Evolutionary conservation across 92 coral and sea anemone genomes (phyloP).

Genomic region (Epizoanthus fatuus): DNA sequence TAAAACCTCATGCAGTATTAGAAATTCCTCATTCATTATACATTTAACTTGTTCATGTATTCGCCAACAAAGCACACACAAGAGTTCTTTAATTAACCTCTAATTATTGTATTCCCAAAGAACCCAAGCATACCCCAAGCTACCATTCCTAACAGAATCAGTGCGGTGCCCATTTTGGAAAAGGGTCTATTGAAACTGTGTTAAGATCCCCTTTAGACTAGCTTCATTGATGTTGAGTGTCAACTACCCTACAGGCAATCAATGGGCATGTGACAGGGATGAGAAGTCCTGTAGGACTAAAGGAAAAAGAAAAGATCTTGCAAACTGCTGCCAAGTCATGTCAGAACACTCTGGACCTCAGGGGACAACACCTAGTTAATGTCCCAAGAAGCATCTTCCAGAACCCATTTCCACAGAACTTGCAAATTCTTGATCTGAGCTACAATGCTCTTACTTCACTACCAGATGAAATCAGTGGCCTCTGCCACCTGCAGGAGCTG

Average conservation of each 20-base stretch:
- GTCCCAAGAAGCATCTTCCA: constrained; percentile 64
- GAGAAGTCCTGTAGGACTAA: constrained; percentile 86
- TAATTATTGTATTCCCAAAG: too few relatives aligned
- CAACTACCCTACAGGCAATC: constrained; percentile 4
- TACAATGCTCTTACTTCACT: constrained; percentile 70
- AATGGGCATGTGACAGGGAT: constrained; percentile 64
- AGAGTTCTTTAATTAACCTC: too few relatives aligned
- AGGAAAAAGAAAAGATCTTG: constrained; percentile 78
- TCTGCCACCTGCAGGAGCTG: constrained; percentile 71
- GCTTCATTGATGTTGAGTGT: too few relatives aligned
- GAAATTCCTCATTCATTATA: too few relatives aligned
- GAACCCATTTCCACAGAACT: constrained; percentile 60
- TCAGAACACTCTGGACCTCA: constrained; percentile 71
- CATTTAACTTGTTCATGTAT: too few relatives aligned
- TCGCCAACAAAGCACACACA: too few relatives aligned
- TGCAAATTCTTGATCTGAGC: constrained; percentile 77
- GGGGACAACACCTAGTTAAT: constrained; percentile 72
- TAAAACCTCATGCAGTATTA: too few relatives aligned
- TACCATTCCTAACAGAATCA: too few relatives aligned
- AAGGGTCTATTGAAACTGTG: too few relatives aligned
- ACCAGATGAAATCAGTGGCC: constrained; percentile 65
- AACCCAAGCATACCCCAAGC: too few relatives aligned
- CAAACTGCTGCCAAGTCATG: constrained; percentile 85
- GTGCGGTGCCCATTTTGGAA: too few relatives aligned
- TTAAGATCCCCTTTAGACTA: too few relatives aligned